These are phyloP conservation scores for Acipenser ruthenus DNA, from an alignment of 2,797 vertebrate species.

Conservation along the genomic window DNA sequence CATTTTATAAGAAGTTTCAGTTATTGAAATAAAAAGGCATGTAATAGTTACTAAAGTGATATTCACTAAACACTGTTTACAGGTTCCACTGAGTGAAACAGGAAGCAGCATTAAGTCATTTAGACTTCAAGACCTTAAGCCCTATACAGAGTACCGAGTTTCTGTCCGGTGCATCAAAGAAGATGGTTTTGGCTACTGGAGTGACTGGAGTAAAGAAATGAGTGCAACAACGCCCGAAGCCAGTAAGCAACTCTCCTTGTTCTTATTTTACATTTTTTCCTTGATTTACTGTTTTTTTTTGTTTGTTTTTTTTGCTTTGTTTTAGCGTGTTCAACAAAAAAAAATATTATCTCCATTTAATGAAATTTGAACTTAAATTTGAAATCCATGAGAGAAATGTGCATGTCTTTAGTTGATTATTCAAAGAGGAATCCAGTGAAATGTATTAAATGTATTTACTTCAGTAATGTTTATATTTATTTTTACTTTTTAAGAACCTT, in stretches of 20 bases:
- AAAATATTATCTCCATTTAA: no score
- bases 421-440: background rate
- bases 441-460: background rate
- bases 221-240: constrained; percentile 60
- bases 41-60: no score
- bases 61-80: no score
- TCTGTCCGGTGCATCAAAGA: no score
- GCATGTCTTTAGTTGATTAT: background rate
- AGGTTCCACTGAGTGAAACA: no score
- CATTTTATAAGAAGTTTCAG: no score
- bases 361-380: background rate
- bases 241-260: constrained; percentile 54
- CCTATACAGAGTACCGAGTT: no score
- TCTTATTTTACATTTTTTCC: background rate
- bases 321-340: background rate
- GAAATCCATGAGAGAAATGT: background rate
- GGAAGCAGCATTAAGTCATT: no score
- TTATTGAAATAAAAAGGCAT: constrained; percentile 19
- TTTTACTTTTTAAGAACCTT: constrained; percentile 54
- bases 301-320: background rate
- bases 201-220: constrained; percentile 72
- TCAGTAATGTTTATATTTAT: no score
- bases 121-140: no score
- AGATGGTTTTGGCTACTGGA: constrained; percentile 59
- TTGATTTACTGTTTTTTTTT: constrained; percentile 10